A percentile compares a stretch with the other conserved stretches of the same genome.
Conservation (phyloP, 2,888 invertebrate species). For the Drosophila kuntzei region DNA sequence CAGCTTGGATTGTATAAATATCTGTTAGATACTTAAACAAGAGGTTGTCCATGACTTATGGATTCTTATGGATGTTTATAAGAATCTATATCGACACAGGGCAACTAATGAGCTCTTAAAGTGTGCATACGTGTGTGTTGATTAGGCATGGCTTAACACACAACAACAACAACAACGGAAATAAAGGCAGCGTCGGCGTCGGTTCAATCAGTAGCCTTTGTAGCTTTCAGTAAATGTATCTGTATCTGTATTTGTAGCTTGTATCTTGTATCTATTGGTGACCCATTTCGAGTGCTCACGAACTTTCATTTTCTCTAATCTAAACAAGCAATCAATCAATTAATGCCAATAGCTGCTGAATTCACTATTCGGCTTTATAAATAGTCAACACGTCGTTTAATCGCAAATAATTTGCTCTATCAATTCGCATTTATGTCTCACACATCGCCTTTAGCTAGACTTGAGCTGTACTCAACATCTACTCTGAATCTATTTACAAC, state of each 20-base stretch:
- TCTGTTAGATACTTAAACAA: constrained; percentile 19
- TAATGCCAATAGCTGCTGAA: constrained; percentile 65
- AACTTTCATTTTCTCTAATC: constrained; percentile 76
- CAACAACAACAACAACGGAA: constrained; percentile 42
- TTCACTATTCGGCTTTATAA: constrained; percentile 47
- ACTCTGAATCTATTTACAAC: constrained; percentile 54
- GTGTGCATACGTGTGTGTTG: constrained; percentile 52
- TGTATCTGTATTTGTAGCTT: constrained; percentile 29
- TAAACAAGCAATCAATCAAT: constrained; percentile 79
- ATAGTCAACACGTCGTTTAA: constrained; percentile 57
- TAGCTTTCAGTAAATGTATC: constrained; percentile 38
- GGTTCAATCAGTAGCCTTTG: constrained; percentile 49
- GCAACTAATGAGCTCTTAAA: constrained; percentile 54
- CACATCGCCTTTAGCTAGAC: constrained; percentile 26
- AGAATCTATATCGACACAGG: constrained; percentile 15
- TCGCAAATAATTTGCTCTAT: constrained; percentile 73
- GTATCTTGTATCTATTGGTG: constrained; percentile 48
- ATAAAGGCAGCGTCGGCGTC: constrained; percentile 42
- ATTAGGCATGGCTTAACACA: constrained; percentile 62
- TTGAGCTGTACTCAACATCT: constrained; percentile 33
- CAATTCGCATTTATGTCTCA: constrained; percentile 59
- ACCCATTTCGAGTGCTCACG: constrained; percentile 60
- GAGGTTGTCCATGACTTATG: constrained; percentile 62
- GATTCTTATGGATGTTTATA: constrained; percentile 32
- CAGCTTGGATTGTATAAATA: constrained; percentile 43